Evolutionary conservation across 2,113 vertebrate species (phyloP), one percentile per base, ranked within the genome.

Genomic region (Myodes glareolus): DNA sequence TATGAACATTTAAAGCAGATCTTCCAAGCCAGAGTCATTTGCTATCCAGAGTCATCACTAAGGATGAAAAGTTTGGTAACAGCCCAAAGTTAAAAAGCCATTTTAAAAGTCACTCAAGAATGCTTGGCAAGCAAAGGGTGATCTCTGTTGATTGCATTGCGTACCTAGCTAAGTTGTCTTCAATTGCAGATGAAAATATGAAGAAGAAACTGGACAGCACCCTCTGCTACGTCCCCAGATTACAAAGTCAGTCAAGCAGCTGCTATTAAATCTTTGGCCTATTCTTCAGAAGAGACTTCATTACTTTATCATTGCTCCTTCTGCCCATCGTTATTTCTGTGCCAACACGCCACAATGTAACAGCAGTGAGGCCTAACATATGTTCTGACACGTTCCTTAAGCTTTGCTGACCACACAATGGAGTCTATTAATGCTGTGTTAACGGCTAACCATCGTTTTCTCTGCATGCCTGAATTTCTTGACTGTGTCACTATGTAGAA

Each of bases 151-250:
- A 25, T 0, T 21, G 67, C 19, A 25, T 39, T 7, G 2, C 36
- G 2, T 1, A 7, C 14, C 17, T 29, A 63, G 14, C 17, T 29
- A 31, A 36, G 14, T 9, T 16, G 7, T 23, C 33, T 4, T 33
- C 36, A 91, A 29, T 76, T 73, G 76, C n/a, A 58, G 67, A 90
- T 29, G 84, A 25, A 29, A 73, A 93, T 33, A 88, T 55, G 76
- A 31, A 61, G 27, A 81, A 7, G 25, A 63, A 17, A 7, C 25
- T 42, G n/a, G 13, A 31, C 19, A 58, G 36, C 6, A 61, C 10
- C 55, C 23, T 75, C 29, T 52, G 17, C 19, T 25, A 50, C 17
- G 4, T 77, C 80, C 91, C 36, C 52, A 75, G 72, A 94, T 72
- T 78, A 55, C 3, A 36, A 72, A 82, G 76, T 5, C 63, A 45